Evolutionary conservation across 2,888 invertebrate species (phyloP), one percentile per base, ranked within the genome.

Genomic region (Heliconius erato): DNA sequence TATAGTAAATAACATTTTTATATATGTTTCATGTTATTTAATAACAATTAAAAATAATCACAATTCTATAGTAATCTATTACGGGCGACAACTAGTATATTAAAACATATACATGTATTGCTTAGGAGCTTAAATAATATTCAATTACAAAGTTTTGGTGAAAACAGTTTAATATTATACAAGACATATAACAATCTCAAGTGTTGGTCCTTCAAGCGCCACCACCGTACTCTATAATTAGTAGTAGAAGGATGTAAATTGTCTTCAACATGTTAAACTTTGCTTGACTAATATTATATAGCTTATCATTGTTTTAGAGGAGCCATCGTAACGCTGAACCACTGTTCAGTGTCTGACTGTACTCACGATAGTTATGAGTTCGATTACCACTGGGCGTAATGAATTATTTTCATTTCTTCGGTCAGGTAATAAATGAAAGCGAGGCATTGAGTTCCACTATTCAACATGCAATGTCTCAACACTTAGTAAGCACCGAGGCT

Each of bases 141-240:
- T 40, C 5, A 71, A n/a, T 71, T 40, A 71, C n/a, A 40, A 71
- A 71, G 35, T 71, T 71, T n/a, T 40, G n/a, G 3, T 71, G 14
- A 12, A n/a, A 71, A 40, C 71, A 40, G 71, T 71, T 71, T 69
- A 40, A 40, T 40, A 40, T 40, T 40, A 71, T 71, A 71, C 40
- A n/a, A 40, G n/a, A 71, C n/a, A 71, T 40, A 59, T 59, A n/a
- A 74, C 59, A 74, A 74, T n/a, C 32, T 35, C 74, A 32, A 54
- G 59, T n/a, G 59, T n/a, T 28, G 59, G 74, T 59, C 74, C 74
- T 74, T 23, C 59, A 59, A 59, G 74, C 74, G 40, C 40, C 14
- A 1, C 40, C 35, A n/a, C 69, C 71, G 7, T 35, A 35, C 69
- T 35, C 69, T 69, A 35, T 69, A 69, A 19, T 35, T 69, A 35